Conservation (phyloP, 1,140 invertebrate genomes). For the Sitophilus oryzae region DNA sequence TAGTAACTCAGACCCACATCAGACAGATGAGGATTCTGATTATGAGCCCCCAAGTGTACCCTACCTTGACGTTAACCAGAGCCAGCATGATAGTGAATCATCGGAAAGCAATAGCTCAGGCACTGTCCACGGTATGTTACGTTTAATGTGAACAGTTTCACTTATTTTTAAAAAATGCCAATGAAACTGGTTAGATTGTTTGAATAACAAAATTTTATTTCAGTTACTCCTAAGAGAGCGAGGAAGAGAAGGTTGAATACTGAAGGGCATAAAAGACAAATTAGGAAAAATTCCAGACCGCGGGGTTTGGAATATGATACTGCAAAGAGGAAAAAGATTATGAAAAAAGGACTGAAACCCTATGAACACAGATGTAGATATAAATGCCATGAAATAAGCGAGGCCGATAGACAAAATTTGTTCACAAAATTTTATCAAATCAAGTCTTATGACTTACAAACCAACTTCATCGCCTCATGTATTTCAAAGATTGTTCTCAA, state of each 20-base stretch:
- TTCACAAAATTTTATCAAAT: not conserved
- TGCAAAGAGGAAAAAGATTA: constrained; percentile 1
- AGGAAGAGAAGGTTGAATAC: not conserved
- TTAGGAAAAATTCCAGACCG: not conserved
- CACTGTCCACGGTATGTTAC: no score
- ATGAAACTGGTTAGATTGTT: no score
- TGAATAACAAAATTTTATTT: no score
- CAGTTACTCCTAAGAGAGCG: not conserved
- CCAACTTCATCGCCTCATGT: not conserved
- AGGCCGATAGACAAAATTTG: not conserved
- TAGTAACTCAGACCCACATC: no score
- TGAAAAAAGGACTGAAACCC: constrained; percentile 3
- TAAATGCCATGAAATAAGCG: constrained; percentile 2
- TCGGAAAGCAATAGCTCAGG: no score
- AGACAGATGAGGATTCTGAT: no score
- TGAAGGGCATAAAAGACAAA: not conserved
- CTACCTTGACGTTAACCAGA: no score
- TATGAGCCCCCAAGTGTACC: no score
- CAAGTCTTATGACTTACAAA: not conserved
- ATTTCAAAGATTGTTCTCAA: not conserved
- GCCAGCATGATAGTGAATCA: no score
- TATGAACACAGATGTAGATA: constrained; percentile 6
- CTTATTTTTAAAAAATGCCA: no score
- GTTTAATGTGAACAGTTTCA: no score
- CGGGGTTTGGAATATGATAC: constrained; percentile 1